Conservation (phyloP, 2,113 vertebrate species). For the Ailuropoda melanoleuca region DNA sequence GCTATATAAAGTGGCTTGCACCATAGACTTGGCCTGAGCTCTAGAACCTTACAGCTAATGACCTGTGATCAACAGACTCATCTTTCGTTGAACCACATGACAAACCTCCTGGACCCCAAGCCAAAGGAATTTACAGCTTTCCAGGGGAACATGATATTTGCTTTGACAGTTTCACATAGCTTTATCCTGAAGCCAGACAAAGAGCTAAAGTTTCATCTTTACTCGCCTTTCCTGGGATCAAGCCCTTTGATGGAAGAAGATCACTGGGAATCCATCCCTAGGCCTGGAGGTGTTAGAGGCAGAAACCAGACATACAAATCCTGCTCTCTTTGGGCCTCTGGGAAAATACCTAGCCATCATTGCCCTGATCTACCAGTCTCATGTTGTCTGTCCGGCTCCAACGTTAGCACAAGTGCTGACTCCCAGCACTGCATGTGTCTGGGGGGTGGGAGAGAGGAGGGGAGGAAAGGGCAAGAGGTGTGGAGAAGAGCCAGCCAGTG, state of each 20-base stretch:
- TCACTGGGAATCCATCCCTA: conserved; percentile 60
- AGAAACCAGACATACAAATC: conserved; percentile 72
- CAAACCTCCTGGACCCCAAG: conserved; percentile 44
- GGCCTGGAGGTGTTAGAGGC: conserved; percentile 73
- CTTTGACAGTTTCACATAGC: conserved; percentile 76
- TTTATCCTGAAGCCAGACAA: conserved; percentile 64
- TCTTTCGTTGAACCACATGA: conserved; percentile 63
- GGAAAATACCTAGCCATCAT: conserved; percentile 50
- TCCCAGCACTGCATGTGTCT: background rate
- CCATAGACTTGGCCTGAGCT: background rate
- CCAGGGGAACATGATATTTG: conserved; percentile 67
- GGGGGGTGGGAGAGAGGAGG: background rate
- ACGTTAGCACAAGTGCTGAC: background rate
- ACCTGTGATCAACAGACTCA: conserved; percentile 74
- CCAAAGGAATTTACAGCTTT: conserved; percentile 78
- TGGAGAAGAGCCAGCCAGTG: background rate
- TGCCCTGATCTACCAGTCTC: conserved; percentile 30
- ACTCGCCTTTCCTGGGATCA: conserved; percentile 70
- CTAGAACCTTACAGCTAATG: conserved; percentile 59
- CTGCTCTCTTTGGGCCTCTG: background rate
- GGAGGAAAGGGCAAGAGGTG: background rate
- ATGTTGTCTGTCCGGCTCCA: background rate
- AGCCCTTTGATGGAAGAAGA: conserved; percentile 71
- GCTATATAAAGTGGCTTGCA: background rate
- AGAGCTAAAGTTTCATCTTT: conserved; percentile 71